Evolutionary conservation across 2,888 invertebrate species (phyloP).

Genomic region (Yponomeuta evonymella): DNA sequence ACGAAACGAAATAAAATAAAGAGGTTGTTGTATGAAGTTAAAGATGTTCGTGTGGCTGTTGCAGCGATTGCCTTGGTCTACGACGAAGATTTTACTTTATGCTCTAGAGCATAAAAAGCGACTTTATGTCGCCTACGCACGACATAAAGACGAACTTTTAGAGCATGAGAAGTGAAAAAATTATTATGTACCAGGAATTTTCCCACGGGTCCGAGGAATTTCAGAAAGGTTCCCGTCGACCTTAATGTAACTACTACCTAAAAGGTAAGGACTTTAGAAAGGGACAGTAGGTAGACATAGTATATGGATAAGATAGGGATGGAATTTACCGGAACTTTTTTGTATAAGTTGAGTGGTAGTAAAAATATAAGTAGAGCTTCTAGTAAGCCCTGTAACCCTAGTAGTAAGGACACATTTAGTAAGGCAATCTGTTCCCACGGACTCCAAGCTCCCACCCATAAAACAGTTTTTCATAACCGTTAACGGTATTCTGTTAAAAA

Average conservation of each 20-base stretch:
- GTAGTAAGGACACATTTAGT: background rate
- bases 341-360: background rate
- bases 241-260: background rate
- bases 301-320: background rate
- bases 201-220: background rate
- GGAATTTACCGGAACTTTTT: background rate
- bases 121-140: too few species aligned
- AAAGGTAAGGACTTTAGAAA: background rate
- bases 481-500: background rate
- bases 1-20: too few species aligned
- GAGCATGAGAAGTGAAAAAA: too few species aligned
- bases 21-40: too few species aligned
- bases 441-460: background rate
- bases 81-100: too few species aligned
- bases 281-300: background rate
- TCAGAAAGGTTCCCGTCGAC: background rate
- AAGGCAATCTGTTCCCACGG: constrained; percentile 10
- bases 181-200: background rate
- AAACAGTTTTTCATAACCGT: background rate
- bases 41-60: too few species aligned
- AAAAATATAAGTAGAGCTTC: background rate
- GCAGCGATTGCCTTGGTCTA: too few species aligned
- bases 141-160: too few species aligned
- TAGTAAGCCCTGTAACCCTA: background rate
- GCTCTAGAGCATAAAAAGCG: too few species aligned